phyloP scores from a whole-genome alignment of 2,113 vertebrate species.

The Neotoma lepida region DNA sequence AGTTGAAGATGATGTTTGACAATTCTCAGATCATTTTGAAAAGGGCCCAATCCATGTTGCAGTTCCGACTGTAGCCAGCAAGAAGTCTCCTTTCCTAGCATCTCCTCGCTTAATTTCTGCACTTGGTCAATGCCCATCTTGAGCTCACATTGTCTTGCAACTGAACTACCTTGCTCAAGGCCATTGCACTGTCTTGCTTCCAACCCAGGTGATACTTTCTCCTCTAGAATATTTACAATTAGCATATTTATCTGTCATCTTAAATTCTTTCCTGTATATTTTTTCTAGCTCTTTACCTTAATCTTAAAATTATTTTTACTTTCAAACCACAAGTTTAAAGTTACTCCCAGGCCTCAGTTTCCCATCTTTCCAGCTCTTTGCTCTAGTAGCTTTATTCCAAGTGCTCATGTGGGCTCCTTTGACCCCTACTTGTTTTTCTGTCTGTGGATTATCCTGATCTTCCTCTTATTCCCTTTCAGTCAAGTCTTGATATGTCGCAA shows the following conservation, averaged over 20 bases:
- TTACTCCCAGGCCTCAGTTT: not conserved
- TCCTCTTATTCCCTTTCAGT: not conserved
- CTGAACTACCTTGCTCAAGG: not conserved
- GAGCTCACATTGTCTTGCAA: not conserved
- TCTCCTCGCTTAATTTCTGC: not conserved
- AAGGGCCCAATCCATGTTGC: not conserved
- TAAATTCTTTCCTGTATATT: not conserved
- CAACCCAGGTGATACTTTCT: not conserved
- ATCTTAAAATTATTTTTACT: slow-evolving; percentile 24
- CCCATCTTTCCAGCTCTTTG: not conserved
- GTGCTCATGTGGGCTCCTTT: not conserved
- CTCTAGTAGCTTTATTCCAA: not conserved
- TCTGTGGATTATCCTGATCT: not conserved
- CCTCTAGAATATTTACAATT: not conserved
- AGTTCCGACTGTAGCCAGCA: not conserved
- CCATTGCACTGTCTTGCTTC: not conserved
- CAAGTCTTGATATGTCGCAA: not conserved
- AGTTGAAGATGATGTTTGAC: not conserved
- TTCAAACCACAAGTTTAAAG: not conserved
- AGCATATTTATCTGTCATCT: not conserved
- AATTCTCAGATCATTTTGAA: not conserved
- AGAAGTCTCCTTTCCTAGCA: not conserved
- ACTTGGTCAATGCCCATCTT: not conserved
- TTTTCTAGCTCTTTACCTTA: not conserved
- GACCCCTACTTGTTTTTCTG: not conserved